These are phyloP conservation scores for Nothobranchius kuhntae DNA, from an alignment of 2,113 vertebrate species.

Conservation along the genomic window DNA sequence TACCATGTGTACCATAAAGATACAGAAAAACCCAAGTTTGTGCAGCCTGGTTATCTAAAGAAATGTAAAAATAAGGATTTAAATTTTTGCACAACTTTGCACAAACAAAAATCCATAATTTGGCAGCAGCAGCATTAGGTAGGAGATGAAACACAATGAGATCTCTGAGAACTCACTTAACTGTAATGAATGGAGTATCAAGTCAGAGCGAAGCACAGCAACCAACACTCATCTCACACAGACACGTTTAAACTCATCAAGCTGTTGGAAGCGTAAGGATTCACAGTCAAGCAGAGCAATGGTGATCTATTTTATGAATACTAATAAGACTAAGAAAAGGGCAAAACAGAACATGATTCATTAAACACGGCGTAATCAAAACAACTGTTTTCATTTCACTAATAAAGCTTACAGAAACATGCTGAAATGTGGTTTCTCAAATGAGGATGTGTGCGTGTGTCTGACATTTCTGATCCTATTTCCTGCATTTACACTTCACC, in stretches of 20 bases:
- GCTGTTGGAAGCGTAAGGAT: slow-evolving; percentile 28
- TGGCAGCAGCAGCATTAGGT: slow-evolving; percentile 5
- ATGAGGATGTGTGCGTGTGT: slow-evolving; percentile 21
- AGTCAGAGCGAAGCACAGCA: slow-evolving; percentile 27
- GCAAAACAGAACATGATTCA: slow-evolving; percentile 49
- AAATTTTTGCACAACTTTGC: slow-evolving; percentile 5
- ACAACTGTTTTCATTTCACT: slow-evolving; percentile 26
- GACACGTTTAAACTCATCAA: slow-evolving; percentile 16
- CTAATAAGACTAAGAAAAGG: slow-evolving; percentile 29
- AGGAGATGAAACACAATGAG: slow-evolving; percentile 22
- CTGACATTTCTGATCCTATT: slow-evolving; percentile 55
- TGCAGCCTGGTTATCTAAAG: slow-evolving; percentile 41
- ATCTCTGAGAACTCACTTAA: slow-evolving; percentile 46
- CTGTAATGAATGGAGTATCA: slow-evolving; percentile 54
- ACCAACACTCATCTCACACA: slow-evolving; percentile 23
- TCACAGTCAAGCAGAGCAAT: slow-evolving; percentile 23
- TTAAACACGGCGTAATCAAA: slow-evolving; percentile 31
- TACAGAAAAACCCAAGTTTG: slow-evolving; percentile 38
- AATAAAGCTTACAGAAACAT: slow-evolving; percentile 38
- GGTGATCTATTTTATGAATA: slow-evolving; percentile 53
- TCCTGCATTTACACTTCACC: slow-evolving; percentile 30
- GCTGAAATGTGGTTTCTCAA: slow-evolving; percentile 50
- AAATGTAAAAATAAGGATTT: slow-evolving; percentile 22
- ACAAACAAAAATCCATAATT: slow-evolving; percentile 40
- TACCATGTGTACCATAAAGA: slow-evolving; percentile 58